Evolutionary conservation across 2,797 vertebrate species (phyloP), one percentile per base, ranked within the genome.

Genomic region (Sparus aurata): DNA sequence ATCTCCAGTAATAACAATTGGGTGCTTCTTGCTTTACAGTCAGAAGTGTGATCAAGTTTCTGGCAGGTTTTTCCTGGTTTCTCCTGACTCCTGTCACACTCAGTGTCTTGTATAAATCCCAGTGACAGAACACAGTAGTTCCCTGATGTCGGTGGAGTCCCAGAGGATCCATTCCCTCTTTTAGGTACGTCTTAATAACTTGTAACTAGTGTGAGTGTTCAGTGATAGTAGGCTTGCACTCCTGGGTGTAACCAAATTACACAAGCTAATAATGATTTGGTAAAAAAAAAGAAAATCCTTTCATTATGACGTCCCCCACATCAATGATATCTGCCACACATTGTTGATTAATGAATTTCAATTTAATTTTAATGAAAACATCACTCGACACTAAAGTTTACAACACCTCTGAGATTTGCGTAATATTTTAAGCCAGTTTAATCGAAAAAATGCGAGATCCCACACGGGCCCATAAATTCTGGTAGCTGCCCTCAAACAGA

Each of bases 391-490:
- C 13, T 34, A 12, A 63, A 38, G 2, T 54, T 38, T 30, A 25
- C 17, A 22, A 46, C 20, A 69, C 55, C n/a, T 38, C n/a, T 55
- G 12, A 43, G 52, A 10, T 70, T 63, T 27, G 12, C 59, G 22
- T 54, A 41, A 66, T 60, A 30, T n/a, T 58, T 46, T 17, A 17
- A 47, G 47, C 10, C 20, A 12, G 16, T 11, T 61, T 71, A 20
- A 80, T 60, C 2, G 38, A 3, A 80, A 34, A 34, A 47, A 66
- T 60, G 4, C 16, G 3, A 47, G 12, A 43, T 11, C n/a, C 41
- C 30, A 41, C 67, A 30, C 55, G 25, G 18, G 18, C 63, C 23
- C 43, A 38, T 66, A 47, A 78, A 67, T 57, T 61, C 30, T 62
- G 50, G 34, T 45, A 12, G 46, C 41, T 47, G 25, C 60, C 52